These are phyloP conservation scores for Phalera bucephala DNA, from an alignment of 2,888 invertebrate species.

Conservation along the genomic window DNA sequence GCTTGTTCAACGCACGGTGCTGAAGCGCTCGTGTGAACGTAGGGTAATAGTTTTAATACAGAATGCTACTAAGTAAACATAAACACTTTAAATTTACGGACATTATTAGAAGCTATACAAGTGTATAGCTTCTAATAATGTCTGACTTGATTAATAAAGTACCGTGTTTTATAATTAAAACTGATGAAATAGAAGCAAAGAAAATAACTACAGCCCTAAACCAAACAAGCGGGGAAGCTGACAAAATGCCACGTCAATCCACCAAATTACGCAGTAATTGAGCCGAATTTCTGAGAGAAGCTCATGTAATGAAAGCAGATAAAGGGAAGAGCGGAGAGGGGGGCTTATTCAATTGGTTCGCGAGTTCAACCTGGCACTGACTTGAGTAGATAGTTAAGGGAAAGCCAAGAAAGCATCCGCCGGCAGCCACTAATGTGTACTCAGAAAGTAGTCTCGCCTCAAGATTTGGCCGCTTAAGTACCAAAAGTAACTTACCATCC, in stretches of 20 bases:
- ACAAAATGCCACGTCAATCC: constrained; percentile 73
- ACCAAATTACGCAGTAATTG: constrained; percentile 74
- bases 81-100: too few relatives aligned
- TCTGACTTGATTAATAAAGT: too few relatives aligned
- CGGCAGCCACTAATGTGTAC: constrained; percentile 73
- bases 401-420: constrained; percentile 63
- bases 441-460: constrained; percentile 72
- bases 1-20: too few relatives aligned
- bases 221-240: constrained; percentile 63
- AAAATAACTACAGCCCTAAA: constrained; percentile 38
- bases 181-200: constrained; percentile 27
- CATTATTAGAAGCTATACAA: too few relatives aligned
- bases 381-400: constrained; percentile 78
- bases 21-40: too few relatives aligned
- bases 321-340: constrained; percentile 59
- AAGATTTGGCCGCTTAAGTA: constrained; percentile 76
- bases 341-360: constrained; percentile 71
- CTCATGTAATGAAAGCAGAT: constrained; percentile 75
- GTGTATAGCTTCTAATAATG: too few relatives aligned
- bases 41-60: too few relatives aligned
- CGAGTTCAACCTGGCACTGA: constrained; percentile 65
- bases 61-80: too few relatives aligned
- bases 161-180: constrained; percentile 12
- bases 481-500: constrained; percentile 73
- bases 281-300: constrained; percentile 73